These are phyloP conservation scores for Drosophila phalerata DNA, from an alignment of 2,888 invertebrate genomes.

Conservation along the genomic window DNA sequence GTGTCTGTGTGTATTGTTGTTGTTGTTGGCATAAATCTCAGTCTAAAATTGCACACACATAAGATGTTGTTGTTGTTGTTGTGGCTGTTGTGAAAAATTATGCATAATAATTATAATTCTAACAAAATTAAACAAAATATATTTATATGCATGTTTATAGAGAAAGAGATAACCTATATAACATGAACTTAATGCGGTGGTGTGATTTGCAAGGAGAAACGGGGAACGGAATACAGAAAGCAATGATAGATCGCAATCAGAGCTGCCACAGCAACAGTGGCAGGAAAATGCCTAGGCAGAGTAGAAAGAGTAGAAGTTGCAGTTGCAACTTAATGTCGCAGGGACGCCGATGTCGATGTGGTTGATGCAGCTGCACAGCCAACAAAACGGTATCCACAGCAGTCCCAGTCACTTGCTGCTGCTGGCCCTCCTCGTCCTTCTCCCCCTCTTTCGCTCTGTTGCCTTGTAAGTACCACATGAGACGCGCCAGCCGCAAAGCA, in stretches of 20 bases:
- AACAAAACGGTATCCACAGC: conserved; percentile 21
- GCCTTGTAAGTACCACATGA: conserved; percentile 34
- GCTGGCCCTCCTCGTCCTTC: conserved; percentile 3
- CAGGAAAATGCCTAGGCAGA: conserved; percentile 7
- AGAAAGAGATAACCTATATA: conserved; percentile 38
- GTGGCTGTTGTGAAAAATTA: conserved; percentile 8
- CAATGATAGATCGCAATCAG: neutral
- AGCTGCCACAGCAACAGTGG: conserved; percentile 18
- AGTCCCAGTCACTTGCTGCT: conserved; percentile 11
- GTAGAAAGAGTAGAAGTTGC: conserved; percentile 12
- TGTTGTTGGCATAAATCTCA: conserved; percentile 68
- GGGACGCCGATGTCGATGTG: neutral
- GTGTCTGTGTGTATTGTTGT: conserved; percentile 37
- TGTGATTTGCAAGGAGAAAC: conserved; percentile 7
- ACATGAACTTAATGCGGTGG: conserved; percentile 69
- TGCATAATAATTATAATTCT: conserved; percentile 9
- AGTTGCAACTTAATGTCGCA: conserved; percentile 18
- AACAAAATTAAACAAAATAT: conserved; percentile 16
- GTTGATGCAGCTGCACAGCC: conserved; percentile 17
- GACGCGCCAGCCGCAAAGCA: conserved; percentile 43
- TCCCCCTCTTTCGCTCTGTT: conserved; percentile 5
- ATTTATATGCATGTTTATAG: conserved; percentile 22
- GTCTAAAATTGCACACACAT: conserved; percentile 67
- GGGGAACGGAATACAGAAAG: neutral
- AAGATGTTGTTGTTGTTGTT: conserved; percentile 23